Evolutionary conservation across 2,888 invertebrate species (phyloP).

Genomic region (Melanargia galathea): DNA sequence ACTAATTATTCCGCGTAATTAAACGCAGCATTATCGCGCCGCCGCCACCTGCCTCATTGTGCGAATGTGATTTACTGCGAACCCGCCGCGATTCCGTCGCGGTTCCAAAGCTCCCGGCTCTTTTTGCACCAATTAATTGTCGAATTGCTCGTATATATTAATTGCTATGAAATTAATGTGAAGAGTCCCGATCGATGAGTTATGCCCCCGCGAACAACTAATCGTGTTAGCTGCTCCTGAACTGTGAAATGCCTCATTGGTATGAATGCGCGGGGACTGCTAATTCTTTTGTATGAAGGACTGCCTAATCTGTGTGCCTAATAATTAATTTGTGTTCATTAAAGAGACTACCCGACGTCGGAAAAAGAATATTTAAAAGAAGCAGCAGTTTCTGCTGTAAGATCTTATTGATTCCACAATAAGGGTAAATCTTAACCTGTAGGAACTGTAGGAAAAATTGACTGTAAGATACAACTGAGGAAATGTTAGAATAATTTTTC

Average conservation of each 20-base stretch:
- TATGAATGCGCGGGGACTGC: constrained; percentile 16
- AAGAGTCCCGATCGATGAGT: constrained; percentile 56
- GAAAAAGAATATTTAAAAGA: not conserved
- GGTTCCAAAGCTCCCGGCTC: constrained; percentile 69
- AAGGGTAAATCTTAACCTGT: no score
- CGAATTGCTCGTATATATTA: constrained; percentile 78
- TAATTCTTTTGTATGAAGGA: constrained; percentile 10
- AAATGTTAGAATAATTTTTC: not conserved
- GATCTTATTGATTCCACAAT: no score
- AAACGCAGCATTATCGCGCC: constrained; percentile 81
- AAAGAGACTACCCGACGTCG: not conserved
- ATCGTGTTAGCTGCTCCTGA: constrained; percentile 35
- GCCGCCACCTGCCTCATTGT: constrained; percentile 81
- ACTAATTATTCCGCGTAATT: constrained; percentile 83
- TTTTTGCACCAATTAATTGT: constrained; percentile 81
- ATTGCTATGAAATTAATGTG: constrained; percentile 77
- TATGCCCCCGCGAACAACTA: constrained; percentile 44
- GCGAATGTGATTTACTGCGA: constrained; percentile 79
- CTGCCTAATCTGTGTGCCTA: constrained; percentile 1
- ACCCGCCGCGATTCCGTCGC: constrained; percentile 73
- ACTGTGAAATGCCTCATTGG: constrained; percentile 28
- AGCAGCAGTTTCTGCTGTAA: no score
- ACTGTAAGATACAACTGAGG: no score
- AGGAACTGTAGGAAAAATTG: no score
- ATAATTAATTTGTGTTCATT: not conserved